Evolutionary conservation across 2,113 vertebrate genomes (phyloP).

Genomic region (Lophius piscatorius): DNA sequence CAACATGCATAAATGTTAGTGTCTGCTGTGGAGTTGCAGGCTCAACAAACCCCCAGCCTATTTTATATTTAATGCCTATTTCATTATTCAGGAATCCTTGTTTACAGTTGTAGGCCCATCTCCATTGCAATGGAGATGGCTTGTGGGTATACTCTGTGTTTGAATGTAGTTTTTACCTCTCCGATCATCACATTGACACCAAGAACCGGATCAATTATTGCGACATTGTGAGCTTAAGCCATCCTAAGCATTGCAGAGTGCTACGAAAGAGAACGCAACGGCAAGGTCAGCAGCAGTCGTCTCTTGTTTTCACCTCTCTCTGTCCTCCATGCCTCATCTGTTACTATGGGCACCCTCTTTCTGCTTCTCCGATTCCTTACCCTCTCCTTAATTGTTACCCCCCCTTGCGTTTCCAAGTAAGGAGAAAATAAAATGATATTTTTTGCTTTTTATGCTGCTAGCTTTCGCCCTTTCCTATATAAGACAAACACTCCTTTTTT

Average conservation of each 20-base stretch:
- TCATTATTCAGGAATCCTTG: constrained; percentile 67
- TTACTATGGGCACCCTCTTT: constrained; percentile 40
- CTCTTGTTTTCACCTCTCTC: constrained; percentile 28
- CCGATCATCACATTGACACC: constrained; percentile 34
- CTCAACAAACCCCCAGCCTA: constrained; percentile 32
- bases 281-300: constrained; percentile 40
- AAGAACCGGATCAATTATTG: constrained; percentile 54
- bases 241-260: constrained; percentile 50
- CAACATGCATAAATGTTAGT: constrained; percentile 39
- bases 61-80: constrained; percentile 71
- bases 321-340: constrained; percentile 29
- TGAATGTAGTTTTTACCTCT: background rate
- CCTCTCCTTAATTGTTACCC: constrained; percentile 18
- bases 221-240: constrained; percentile 41
- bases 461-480: constrained; percentile 33
- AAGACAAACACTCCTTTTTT: constrained; percentile 24
- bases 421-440: constrained; percentile 41
- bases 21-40: constrained; percentile 54
- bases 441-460: background rate
- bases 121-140: constrained; percentile 33
- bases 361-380: background rate
- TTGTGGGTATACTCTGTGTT: constrained; percentile 8
- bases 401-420: constrained; percentile 29
- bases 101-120: constrained; percentile 49
- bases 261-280: constrained; percentile 19